These are phyloP conservation scores for Cactoblastis cactorum DNA, from an alignment of 2,888 invertebrate species.

Conservation along the genomic window DNA sequence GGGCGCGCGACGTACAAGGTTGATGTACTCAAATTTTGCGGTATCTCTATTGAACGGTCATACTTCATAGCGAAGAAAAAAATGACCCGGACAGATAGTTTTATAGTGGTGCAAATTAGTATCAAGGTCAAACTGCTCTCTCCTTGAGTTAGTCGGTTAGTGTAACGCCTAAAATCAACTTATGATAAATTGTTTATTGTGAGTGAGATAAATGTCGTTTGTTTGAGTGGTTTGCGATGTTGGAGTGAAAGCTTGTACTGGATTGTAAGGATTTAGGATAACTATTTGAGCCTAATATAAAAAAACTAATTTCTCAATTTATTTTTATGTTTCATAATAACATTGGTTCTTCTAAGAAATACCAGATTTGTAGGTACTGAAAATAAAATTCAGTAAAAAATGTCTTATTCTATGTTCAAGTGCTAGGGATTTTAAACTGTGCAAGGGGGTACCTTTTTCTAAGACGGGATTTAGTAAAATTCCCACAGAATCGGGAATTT, in stretches of 20 bases:
- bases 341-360: no score
- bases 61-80: slow-evolving; percentile 65
- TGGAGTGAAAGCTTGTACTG: slow-evolving; percentile 61
- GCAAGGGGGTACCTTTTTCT: no score
- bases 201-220: slow-evolving; percentile 66
- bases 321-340: background rate
- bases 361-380: no score
- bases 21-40: slow-evolving; percentile 73
- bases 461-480: no score
- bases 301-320: background rate
- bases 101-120: slow-evolving; percentile 62
- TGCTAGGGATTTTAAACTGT: no score
- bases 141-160: slow-evolving; percentile 72
- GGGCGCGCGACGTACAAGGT: slow-evolving; percentile 65
- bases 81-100: slow-evolving; percentile 66
- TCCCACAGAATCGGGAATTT: no score
- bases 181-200: slow-evolving; percentile 77
- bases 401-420: no score
- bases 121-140: slow-evolving; percentile 73
- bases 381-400: no score
- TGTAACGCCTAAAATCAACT: slow-evolving; percentile 72
- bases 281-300: slow-evolving; percentile 13
- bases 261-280: slow-evolving; percentile 49
- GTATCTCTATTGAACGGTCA: slow-evolving; percentile 74
- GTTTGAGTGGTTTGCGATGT: slow-evolving; percentile 72